These are phyloP conservation scores for Teleiodes luculella DNA, from an alignment of 2,888 invertebrate species.

Conservation along the genomic window DNA sequence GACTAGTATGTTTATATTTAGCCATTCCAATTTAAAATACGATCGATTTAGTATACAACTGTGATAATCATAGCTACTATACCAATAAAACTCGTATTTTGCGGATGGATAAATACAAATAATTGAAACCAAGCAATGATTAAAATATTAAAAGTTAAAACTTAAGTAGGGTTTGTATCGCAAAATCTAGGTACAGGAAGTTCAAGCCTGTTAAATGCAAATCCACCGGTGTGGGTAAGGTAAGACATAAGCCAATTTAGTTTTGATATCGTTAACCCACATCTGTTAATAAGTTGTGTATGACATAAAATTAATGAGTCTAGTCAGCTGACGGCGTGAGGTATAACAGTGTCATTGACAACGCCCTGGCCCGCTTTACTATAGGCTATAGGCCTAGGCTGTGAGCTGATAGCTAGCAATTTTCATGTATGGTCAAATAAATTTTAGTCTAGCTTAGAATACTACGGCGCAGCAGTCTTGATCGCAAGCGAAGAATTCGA, in stretches of 20 bases:
- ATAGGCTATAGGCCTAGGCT: slow-evolving; percentile 25
- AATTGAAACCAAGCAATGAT: no score
- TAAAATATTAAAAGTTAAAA: no score
- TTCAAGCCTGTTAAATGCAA: neutral
- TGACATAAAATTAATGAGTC: slow-evolving; percentile 46
- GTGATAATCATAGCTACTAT: no score
- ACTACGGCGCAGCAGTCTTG: slow-evolving; percentile 29
- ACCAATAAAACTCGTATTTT: no score
- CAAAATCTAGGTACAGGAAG: neutral
- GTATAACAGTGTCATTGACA: slow-evolving; percentile 61
- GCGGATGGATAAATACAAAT: no score
- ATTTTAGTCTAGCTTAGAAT: slow-evolving; percentile 47
- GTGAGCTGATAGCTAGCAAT: slow-evolving; percentile 33
- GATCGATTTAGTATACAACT: no score
- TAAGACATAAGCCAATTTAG: neutral
- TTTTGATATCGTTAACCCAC: slow-evolving; percentile 21
- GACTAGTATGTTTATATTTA: no score
- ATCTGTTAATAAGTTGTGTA: slow-evolving; percentile 17
- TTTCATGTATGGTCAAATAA: slow-evolving; percentile 63
- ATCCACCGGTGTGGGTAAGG: neutral
- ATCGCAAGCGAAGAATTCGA: slow-evolving; percentile 19
- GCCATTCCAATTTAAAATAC: no score
- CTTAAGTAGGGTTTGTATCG: no score
- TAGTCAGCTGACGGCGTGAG: slow-evolving; percentile 44
- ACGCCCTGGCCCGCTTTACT: slow-evolving; percentile 59